phyloP scores from a whole-genome alignment of 1,140 invertebrate genomes.

The Caenorhabditis remanei region DNA sequence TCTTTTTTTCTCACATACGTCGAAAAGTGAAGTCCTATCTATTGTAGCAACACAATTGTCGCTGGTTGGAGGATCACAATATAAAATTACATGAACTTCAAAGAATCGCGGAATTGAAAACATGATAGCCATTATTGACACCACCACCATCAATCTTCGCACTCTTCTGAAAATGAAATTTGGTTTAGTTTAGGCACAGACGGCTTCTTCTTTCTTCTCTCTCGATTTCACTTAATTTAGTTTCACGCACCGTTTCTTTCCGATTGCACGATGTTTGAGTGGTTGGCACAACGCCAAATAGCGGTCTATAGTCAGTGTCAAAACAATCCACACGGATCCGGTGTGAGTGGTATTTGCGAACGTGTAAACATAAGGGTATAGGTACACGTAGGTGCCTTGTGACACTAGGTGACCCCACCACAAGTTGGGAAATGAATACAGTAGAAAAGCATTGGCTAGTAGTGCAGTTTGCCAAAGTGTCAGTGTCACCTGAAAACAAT shows the following conservation, averaged over 20 bases:
- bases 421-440: slow-evolving; percentile 76
- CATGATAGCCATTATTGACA: slow-evolving; percentile 71
- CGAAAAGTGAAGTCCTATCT: slow-evolving; percentile 68
- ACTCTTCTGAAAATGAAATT: slow-evolving; percentile 71
- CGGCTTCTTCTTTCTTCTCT: slow-evolving; percentile 1
- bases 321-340: slow-evolving; percentile 74
- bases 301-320: slow-evolving; percentile 74
- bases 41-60: slow-evolving; percentile 59
- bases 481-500: slow-evolving; percentile 69
- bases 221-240: slow-evolving; percentile 1
- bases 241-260: slow-evolving; percentile 71
- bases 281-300: slow-evolving; percentile 75
- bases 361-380: slow-evolving; percentile 75
- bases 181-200: background rate
- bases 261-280: slow-evolving; percentile 73
- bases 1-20: slow-evolving; percentile 53
- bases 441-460: slow-evolving; percentile 73
- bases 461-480: slow-evolving; percentile 75
- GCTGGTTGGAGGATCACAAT: background rate
- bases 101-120: slow-evolving; percentile 75
- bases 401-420: slow-evolving; percentile 72
- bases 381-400: slow-evolving; percentile 67
- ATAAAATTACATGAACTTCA: slow-evolving; percentile 64
- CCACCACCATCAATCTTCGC: slow-evolving; percentile 71
- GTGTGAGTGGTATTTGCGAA: slow-evolving; percentile 76